Evolutionary conservation across 2,797 vertebrate genomes (phyloP), one percentile per base, ranked within the genome.

Genomic region (Borostomias antarcticus): DNA sequence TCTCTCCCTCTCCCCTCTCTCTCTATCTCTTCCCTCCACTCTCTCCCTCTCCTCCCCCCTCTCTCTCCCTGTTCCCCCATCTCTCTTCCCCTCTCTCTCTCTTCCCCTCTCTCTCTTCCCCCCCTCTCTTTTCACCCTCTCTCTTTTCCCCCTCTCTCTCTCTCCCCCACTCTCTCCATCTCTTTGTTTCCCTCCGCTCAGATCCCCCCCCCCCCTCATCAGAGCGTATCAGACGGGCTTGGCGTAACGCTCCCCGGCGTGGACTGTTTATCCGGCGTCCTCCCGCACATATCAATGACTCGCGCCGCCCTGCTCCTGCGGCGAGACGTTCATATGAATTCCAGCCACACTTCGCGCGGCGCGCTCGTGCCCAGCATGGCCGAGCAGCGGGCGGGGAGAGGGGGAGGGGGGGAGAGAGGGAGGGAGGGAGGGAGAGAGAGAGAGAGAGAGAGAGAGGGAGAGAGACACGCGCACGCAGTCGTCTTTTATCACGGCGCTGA

Each of bases 251-350:
- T 77, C 80, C 73, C 77, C 65, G 78, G 88, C 83, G 79, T 80
- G 32, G 85, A 86, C 85, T 91, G 91, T 92, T 93, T 91, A 93
- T 91, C 91, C 89, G 4, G 82, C 85, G 86, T 87, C 88, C 85
- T 88, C 83, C 89, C 54, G 87, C 89, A 93, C 92, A 92, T 91
- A 92, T 92, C 92, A 93, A 92, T 92, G 90, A 91, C 88, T 90
- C 68, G 76, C 84, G 82, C 82, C 84, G 85, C 81, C 77, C 77
- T 80, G 71, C 72, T 84, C 86, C 85, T 78, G 79, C 78, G 57
- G 80, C 85, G 84, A 86, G 82, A 84, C 84, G 77, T 87, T 91
- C 86, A 91, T 91, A 91, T 84, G 90, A 90, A 93, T 93, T 92
- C 91, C 85, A 92, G 89, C 90, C 91, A 91, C 91, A 88, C 91